phyloP scores from a whole-genome alignment of 2,797 vertebrate genomes.

The Danio kyathit region DNA sequence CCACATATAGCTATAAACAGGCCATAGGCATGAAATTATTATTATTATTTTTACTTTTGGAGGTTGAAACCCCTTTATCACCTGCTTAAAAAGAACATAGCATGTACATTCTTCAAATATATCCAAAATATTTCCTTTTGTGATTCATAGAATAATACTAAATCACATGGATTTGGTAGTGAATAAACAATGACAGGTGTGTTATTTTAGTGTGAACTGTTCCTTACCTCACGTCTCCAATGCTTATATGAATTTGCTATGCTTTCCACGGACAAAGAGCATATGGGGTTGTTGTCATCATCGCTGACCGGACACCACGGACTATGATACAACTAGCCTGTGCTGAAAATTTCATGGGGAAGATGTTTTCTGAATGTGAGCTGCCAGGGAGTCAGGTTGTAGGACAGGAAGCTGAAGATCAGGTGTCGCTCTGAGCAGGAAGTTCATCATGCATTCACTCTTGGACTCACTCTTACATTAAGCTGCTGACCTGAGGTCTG shows the following conservation, averaged over 20 bases:
- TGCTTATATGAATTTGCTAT: neutral
- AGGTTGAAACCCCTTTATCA: neutral
- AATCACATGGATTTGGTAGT: neutral
- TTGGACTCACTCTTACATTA: slow-evolving; percentile 16
- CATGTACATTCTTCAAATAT: neutral
- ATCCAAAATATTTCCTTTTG: neutral
- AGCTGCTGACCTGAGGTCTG: neutral
- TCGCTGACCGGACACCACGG: slow-evolving; percentile 39
- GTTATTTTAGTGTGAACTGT: neutral
- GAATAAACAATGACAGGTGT: neutral
- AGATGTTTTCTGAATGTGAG: slow-evolving; percentile 55
- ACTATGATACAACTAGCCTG: slow-evolving; percentile 52
- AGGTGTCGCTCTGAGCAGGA: slow-evolving; percentile 65
- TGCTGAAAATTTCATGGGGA: slow-evolving; percentile 68
- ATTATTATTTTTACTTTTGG: no score
- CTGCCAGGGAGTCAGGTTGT: slow-evolving; percentile 64
- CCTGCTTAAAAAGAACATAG: neutral
- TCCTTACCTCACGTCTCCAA: neutral
- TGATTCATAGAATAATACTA: neutral
- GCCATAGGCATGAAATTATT: no score
- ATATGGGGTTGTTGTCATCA: slow-evolving; percentile 9
- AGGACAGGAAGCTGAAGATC: slow-evolving; percentile 70
- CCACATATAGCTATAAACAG: neutral
- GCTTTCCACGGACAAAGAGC: slow-evolving; percentile 13
- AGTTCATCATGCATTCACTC: slow-evolving; percentile 59